These are phyloP conservation scores for Hafferia zeledoni DNA, from an alignment of 2,797 vertebrate species.

Conservation along the genomic window DNA sequence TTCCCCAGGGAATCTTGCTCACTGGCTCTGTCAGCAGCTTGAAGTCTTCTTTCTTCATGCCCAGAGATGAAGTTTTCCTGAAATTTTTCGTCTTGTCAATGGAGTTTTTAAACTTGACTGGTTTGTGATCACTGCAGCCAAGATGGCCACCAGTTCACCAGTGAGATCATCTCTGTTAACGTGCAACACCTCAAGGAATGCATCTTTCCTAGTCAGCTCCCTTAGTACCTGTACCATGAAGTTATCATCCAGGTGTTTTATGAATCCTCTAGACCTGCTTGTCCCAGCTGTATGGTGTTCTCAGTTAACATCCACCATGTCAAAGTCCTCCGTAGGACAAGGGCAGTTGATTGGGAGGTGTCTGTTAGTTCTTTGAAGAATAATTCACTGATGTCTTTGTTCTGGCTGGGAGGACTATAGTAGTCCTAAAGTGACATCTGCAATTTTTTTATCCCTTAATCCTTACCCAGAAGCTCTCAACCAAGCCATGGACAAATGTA, in stretches of 20 bases:
- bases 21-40: not conserved
- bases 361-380: not conserved
- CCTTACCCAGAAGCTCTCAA: not conserved
- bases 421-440: not conserved
- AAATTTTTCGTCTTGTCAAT: not conserved
- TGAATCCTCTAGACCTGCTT: not conserved
- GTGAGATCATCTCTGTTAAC: not conserved
- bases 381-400: not conserved
- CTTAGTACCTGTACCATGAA: not conserved
- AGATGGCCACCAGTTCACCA: fast-evolving
- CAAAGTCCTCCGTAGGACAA: not conserved
- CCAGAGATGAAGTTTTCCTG: not conserved
- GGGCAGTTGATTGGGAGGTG: not conserved
- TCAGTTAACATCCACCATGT: not conserved
- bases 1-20: not conserved
- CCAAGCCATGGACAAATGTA: not conserved
- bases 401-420: not conserved
- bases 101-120: not conserved
- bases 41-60: not conserved
- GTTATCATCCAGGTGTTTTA: not conserved
- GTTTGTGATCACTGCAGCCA: fast-evolving
- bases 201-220: not conserved
- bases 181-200: not conserved
- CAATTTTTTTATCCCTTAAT: not conserved
- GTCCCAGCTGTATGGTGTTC: not conserved